A percentile compares a stretch with the other conserved stretches of the same genome.
phyloP scores from a whole-genome alignment of 2,888 invertebrate genomes.

The Euproctis similis region DNA sequence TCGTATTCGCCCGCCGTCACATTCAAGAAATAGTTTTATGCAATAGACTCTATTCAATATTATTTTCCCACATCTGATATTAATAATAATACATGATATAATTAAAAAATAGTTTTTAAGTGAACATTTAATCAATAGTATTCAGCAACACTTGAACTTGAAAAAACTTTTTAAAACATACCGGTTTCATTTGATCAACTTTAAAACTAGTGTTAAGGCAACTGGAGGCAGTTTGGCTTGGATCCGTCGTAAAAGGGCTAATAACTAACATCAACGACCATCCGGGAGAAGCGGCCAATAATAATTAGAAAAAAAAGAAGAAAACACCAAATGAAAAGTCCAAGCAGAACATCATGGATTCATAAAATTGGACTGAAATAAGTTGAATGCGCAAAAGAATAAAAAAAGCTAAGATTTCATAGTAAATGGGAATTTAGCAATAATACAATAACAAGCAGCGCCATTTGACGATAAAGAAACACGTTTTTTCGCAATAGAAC shows the following conservation, averaged over 20 bases:
- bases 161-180: constrained; percentile 43
- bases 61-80: constrained; percentile 45
- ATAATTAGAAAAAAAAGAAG: constrained; percentile 29
- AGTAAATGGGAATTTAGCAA: constrained; percentile 61
- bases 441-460: constrained; percentile 62
- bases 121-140: constrained; percentile 63
- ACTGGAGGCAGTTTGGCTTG: constrained; percentile 65
- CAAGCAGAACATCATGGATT: constrained; percentile 50
- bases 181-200: constrained; percentile 67
- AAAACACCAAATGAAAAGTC: constrained; percentile 48
- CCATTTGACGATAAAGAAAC: constrained; percentile 77
- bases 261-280: constrained; percentile 60
- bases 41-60: constrained; percentile 69
- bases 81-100: constrained; percentile 50
- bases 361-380: constrained; percentile 51
- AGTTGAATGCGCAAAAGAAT: constrained; percentile 70
- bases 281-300: constrained; percentile 61
- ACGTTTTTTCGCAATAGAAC: constrained; percentile 78
- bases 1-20: constrained; percentile 65
- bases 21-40: constrained; percentile 71
- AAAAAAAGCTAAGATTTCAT: constrained; percentile 64
- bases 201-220: constrained; percentile 70
- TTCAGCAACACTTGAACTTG: constrained; percentile 74
- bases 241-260: constrained; percentile 67
- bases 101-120: constrained; percentile 64